phyloP scores from a whole-genome alignment of 2,888 invertebrate genomes.

The Ommatoiulus sabulosus region DNA sequence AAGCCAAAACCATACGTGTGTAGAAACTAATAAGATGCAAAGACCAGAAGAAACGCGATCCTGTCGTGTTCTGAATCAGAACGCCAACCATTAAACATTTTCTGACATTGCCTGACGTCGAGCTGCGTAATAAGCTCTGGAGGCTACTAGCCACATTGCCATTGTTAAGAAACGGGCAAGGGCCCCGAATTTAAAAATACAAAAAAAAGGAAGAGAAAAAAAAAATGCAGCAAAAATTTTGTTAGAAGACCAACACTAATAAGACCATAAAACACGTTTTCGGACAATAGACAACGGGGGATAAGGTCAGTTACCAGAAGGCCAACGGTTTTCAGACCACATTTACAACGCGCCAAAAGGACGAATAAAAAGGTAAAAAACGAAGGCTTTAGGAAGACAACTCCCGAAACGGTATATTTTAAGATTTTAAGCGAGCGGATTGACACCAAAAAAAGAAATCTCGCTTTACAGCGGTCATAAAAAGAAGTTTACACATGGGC shows the following conservation, averaged over 20 bases:
- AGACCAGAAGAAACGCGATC: background rate
- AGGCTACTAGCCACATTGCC: too few relatives aligned
- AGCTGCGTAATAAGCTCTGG: too few relatives aligned
- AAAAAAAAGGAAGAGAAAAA: background rate
- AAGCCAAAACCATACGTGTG: background rate
- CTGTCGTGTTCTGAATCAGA: background rate
- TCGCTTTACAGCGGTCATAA: background rate
- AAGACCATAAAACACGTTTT: background rate
- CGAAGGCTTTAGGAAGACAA: background rate
- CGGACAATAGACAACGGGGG: background rate
- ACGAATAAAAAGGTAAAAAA: constrained; percentile 38
- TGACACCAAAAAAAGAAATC: constrained; percentile 32
- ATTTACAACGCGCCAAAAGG: background rate
- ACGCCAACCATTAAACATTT: background rate
- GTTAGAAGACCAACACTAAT: background rate
- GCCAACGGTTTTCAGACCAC: constrained; percentile 24
- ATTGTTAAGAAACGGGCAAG: background rate
- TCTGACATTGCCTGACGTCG: too few relatives aligned
- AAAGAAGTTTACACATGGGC: constrained; percentile 16
- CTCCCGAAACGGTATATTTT: constrained; percentile 1
- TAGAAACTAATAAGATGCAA: background rate
- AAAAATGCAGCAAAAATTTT: background rate
- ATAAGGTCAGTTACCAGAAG: constrained; percentile 42
- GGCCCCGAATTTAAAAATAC: background rate
- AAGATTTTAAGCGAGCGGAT: constrained; percentile 17